Base-by-base conservation (phyloP, 2,888 invertebrate genomes). In the Drosophila neonasuta region DNA sequence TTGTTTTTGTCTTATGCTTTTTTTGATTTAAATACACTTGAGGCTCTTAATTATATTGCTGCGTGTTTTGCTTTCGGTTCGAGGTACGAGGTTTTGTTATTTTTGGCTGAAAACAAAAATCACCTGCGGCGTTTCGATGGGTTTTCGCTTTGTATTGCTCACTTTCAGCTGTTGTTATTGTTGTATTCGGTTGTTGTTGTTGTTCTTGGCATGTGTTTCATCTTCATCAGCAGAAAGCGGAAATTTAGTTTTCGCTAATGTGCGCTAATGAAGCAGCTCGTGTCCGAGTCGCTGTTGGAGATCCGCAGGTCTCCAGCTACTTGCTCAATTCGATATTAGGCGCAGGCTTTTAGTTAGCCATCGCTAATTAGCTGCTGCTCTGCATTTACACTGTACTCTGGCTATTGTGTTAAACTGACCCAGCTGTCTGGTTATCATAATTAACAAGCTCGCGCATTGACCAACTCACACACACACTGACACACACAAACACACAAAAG, bases 241-340 rank as follows among this genome's bases (percentile, higher is more conserved):
- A 83, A 83, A 86, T 84, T 84, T 84, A 80, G 73, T 81, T 86
- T 80, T 75, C 66, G 79, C 84, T 80, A 80, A 80, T 80, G 86
- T 72, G 56, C 73, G 78, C 84, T 86, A 81, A 81, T 86, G 80
- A 86, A 81, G 68, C 84, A 75, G 60, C 74, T 82, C 70, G 79
- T 83, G 81, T 68, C 76, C 63, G 59, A 71, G 34, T 57, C 72
- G 55, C 79, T 34, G 80, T 66, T 78, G 68, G 71, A 68, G 65
- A 61, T 74, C 69, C 68, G 66, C 49, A 66, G 15, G 10, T 3
- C 9, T 8, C 6, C 20, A 65, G 70, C 68, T 60, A 50, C 61
- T 80, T 74, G 70, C 41, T 61, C 56, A 48, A 57, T 57, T 48
- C 29, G 48, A 76, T 83, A 86, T 84, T 81, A 84, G 62, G 55